Percentiles rank a stretch among this genome's conserved stretches.
Conservation (phyloP, 2,888 invertebrate genomes). For the Heliothis peltigera region DNA sequence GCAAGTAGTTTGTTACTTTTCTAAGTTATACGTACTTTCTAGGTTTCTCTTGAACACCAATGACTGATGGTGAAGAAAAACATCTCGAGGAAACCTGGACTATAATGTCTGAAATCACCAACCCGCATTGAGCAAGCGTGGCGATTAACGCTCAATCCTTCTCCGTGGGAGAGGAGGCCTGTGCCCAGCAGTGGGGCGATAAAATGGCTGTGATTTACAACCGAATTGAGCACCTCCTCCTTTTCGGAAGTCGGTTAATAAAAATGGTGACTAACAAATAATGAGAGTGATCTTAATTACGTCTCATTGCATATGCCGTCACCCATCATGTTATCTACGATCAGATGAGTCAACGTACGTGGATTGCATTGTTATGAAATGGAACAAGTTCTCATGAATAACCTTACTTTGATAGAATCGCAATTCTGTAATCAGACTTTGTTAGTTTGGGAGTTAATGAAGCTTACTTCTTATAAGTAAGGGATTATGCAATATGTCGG, state of each 20-base stretch:
- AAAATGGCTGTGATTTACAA: no score
- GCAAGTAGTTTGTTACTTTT: no score
- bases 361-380: background rate
- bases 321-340: background rate
- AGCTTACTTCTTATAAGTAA: background rate
- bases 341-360: background rate
- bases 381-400: background rate
- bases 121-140: no score
- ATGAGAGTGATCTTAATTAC: background rate
- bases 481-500: background rate
- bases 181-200: no score
- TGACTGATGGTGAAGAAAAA: no score
- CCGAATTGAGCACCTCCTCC: no score
- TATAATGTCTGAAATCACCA: no score
- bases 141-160: no score
- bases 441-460: conserved; percentile 2
- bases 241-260: background rate
- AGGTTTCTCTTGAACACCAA: no score
- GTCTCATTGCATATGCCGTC: background rate
- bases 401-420: background rate
- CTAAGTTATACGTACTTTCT: no score
- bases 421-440: background rate
- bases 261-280: background rate
- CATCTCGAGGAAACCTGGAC: no score
- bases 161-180: no score